These are phyloP conservation scores for Neosalanx taihuensis DNA, from an alignment of 2,797 vertebrate species.

Conservation along the genomic window DNA sequence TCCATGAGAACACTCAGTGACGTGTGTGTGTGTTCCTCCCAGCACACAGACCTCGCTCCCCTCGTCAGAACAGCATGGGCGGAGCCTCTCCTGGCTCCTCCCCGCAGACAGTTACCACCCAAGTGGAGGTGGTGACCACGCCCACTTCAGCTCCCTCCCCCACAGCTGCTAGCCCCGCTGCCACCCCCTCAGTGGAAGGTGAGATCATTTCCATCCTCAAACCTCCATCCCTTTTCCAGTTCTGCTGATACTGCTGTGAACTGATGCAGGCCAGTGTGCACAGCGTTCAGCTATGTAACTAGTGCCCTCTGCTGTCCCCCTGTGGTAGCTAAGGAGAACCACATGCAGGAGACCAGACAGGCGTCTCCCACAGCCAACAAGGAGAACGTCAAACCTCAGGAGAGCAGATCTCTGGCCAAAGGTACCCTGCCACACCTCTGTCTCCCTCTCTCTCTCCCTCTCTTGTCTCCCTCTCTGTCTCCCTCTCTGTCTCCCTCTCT, in stretches of 20 bases:
- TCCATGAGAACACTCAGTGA: background rate
- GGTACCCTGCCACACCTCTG: conserved; percentile 68
- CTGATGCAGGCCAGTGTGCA: background rate
- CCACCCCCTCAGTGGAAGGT: conserved; percentile 88
- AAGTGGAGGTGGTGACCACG: conserved; percentile 80
- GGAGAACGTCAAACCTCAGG: conserved; percentile 88
- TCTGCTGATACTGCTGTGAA: too few species aligned
- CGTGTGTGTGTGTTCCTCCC: conserved; percentile 21
- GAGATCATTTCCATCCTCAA: conserved; percentile 23
- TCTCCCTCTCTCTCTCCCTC: background rate
- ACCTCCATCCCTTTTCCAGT: background rate
- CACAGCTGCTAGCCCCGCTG: conserved; percentile 85
- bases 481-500: too few species aligned
- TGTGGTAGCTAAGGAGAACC: conserved; percentile 88
- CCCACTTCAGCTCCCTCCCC: conserved; percentile 85
- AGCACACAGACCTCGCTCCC: conserved; percentile 95
- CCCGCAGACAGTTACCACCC: conserved; percentile 84
- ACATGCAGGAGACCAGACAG: conserved; percentile 92
- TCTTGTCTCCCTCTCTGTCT: background rate
- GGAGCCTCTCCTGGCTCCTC: conserved; percentile 80
- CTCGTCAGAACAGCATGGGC: conserved; percentile 85
- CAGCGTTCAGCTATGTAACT: background rate
- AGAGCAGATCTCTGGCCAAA: conserved; percentile 90
- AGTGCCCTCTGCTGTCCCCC: background rate
- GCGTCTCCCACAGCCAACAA: conserved; percentile 89